Evolutionary conservation across 53 echinoderm and acorn worm genomes (phyloP), one percentile per base, ranked within the genome.

Genomic region (Stichopus horrens): DNA sequence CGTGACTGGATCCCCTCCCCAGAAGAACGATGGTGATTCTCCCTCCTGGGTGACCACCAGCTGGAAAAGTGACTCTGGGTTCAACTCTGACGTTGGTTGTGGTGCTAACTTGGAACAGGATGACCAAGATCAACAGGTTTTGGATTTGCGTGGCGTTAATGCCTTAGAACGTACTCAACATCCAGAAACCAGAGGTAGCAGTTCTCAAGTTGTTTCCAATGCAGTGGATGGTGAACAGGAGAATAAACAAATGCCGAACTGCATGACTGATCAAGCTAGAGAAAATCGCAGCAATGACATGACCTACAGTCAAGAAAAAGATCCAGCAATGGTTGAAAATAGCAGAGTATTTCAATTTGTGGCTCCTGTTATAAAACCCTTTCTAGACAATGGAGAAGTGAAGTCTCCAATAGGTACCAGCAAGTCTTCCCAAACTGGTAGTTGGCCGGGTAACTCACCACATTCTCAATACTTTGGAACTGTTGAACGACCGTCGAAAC

Each of bases 11-110:
- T 90, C 86, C 18, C 57, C 74, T 4, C 19, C 60, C 21, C 54
- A 85, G 57, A 74, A 75, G 55, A 55, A 54, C 10, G 87, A 75
- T 4, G 53, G n/a, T 54, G 87, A 87, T 55, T 74, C 88, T 66
- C 89, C 86, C 16, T 60, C 75, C n/a, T 93, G 93, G 93, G 83
- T 66, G 21, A 91, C 91, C 51, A 86, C 89, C 63, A 93, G 93
- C 74, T 93, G 93, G 93, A 89, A 81, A 78, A 91, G 91, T 73
- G 93, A 93, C 75, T 93, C 91, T 54, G 93, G 93, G 14, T 91
- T 93, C 85, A 93, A 91, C 74, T 90, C 90, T 74, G 93, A 93
- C 60, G 74, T 73, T 18, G 74, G 74, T 7, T 20, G n/a, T 53
- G 74, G 86, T 19, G 67, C 51, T 22, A 71, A 83, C 67, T 63